A percentile compares a stretch with the other conserved stretches of the same genome.
phyloP scores from a whole-genome alignment of 2,113 vertebrate genomes.

The Peromyscus maniculatus region DNA sequence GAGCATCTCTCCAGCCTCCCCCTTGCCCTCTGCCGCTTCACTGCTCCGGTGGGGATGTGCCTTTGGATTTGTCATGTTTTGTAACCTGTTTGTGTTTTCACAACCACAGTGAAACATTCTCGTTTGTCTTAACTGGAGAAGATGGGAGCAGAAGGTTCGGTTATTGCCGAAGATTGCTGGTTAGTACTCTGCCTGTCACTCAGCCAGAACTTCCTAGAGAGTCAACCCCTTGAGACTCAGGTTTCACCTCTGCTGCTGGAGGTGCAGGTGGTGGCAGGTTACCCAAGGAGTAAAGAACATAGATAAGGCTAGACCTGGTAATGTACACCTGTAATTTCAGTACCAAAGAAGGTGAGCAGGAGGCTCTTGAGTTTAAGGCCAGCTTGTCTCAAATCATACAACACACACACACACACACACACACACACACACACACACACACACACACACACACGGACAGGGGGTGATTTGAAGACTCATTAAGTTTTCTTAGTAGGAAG shows the following conservation, averaged over 20 bases:
- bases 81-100: slow-evolving; percentile 2
- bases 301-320: neutral
- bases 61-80: neutral
- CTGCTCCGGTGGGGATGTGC: neutral
- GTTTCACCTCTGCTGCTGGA: fast-evolving
- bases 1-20: neutral
- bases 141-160: slow-evolving; percentile 97
- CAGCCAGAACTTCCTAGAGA: neutral
- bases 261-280: neutral
- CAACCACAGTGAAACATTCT: slow-evolving; percentile 94
- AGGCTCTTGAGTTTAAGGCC: neutral
- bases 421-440: neutral
- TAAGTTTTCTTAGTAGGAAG: neutral
- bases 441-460: fast-evolving
- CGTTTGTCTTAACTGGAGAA: slow-evolving; percentile 97
- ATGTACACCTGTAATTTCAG: neutral
- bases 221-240: neutral
- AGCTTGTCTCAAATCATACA: neutral
- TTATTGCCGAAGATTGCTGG: slow-evolving; percentile 97
- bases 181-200: slow-evolving; percentile 79
- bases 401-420: neutral
- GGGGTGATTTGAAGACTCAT: neutral
- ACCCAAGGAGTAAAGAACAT: neutral
- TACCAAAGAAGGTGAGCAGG: too few relatives aligned
- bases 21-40: neutral